phyloP scores from a whole-genome alignment of 2,888 invertebrate genomes.

The Nephrotoma guestfalica region DNA sequence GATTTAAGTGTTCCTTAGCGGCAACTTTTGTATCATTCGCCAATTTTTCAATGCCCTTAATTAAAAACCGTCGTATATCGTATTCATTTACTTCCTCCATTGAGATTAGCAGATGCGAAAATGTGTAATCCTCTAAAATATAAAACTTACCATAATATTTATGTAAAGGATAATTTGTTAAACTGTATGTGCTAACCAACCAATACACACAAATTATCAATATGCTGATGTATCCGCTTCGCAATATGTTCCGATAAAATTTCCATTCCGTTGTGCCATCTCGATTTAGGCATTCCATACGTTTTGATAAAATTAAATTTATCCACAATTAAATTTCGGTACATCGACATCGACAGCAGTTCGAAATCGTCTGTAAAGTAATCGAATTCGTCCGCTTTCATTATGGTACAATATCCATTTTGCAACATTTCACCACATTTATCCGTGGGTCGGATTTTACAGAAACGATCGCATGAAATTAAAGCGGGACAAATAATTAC shows the following conservation, averaged over 20 bases:
- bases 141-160: neutral
- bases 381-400: neutral
- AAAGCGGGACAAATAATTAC: neutral
- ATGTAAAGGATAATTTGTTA: neutral
- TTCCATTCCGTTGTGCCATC: constrained; percentile 1
- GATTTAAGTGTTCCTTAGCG: neutral
- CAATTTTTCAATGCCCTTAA: neutral
- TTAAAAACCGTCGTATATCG: neutral
- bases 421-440: neutral
- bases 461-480: neutral
- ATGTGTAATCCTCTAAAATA: neutral
- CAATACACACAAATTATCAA: neutral
- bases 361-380: neutral
- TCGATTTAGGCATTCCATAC: neutral
- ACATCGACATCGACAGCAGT: neutral
- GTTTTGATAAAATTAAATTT: constrained; percentile 1
- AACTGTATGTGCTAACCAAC: neutral
- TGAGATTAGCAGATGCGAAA: neutral
- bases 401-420: neutral
- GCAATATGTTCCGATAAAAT: neutral
- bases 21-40: neutral
- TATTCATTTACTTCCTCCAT: neutral
- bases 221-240: neutral
- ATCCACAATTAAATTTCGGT: neutral
- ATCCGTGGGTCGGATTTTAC: neutral